Base-by-base conservation (phyloP, 1,140 invertebrate genomes). In the Atta cephalotes region DNA sequence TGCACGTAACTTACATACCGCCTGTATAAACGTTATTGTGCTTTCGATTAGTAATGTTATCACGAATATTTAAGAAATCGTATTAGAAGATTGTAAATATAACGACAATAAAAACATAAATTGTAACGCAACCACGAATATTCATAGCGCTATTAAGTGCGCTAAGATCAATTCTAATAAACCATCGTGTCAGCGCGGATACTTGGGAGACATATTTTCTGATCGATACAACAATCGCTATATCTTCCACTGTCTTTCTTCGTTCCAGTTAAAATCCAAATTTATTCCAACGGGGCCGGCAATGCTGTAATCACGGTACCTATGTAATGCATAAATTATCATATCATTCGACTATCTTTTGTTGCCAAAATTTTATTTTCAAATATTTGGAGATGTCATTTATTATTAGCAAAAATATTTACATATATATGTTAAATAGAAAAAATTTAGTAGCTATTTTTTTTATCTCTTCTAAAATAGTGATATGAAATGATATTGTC, bases 161-260 rank as follows among this genome's bases (percentile, higher is more conserved):
- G 28, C n/a, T 12, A 62, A n/a, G 31, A 78, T 51, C 31, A 74
- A 49, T 70, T 66, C 45, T 9, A 31, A 58, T 12, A 31, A 58
- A 71, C 18, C 71, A 16, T 63, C 74, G 71, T n/a, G 66, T 72
- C 18, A 84, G 10, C 25, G 63, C 35, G 53, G 77, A 88, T 70
- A 93, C 87, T 92, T 94, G 93, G 94, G 93, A 95, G 94, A 95
- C 94, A 95, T 94, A 95, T 95, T 95, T 95, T 95, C 94, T 95
- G 94, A 95, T 92, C 87, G 58, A 85, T 65, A 56, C 16, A 56
- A 18, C 49, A 49, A 49, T 82, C 82, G 56, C 56, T 79, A 16
- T 16, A 35, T 16, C n/a, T 66, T 80, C 25, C 31, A 51, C 74
- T 62, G 31, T 60, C 56, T 80, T 63, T 66, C 35, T 66, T 79